Conservation (phyloP, 2,888 invertebrate genomes). For the Ceraclea dissimilis region DNA sequence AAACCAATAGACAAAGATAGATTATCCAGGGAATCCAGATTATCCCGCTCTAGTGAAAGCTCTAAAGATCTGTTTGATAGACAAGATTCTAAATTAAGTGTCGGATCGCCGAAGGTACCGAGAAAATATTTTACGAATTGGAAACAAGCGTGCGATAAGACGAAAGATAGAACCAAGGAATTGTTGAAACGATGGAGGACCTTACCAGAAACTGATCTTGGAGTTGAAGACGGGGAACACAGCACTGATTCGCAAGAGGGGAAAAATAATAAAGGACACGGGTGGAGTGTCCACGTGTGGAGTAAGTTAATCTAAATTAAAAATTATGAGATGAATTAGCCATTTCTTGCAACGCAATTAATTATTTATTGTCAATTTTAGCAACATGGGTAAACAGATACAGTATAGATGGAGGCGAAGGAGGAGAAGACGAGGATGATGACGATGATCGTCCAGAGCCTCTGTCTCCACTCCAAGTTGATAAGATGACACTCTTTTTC, state of each 20-base stretch:
- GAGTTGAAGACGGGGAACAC: constrained; percentile 36
- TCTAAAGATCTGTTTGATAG: constrained; percentile 43
- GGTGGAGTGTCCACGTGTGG: constrained; percentile 75
- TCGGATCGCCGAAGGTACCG: constrained; percentile 53
- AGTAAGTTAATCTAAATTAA: constrained; percentile 45
- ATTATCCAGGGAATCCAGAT: constrained; percentile 9
- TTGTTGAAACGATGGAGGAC: constrained; percentile 64
- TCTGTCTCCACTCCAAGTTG: constrained; percentile 56
- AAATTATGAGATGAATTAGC: too few relatives aligned
- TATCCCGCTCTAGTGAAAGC: constrained; percentile 33
- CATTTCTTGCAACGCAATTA: too few relatives aligned
- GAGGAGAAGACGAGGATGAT: constrained; percentile 48
- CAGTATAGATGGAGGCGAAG: constrained; percentile 55
- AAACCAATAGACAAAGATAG: constrained; percentile 25
- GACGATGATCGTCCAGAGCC: constrained; percentile 46
- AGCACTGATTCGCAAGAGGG: constrained; percentile 34
- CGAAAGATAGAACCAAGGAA: constrained; percentile 66
- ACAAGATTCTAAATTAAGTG: constrained; percentile 39
- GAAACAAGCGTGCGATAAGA: constrained; percentile 68
- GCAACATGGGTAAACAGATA: constrained; percentile 71
- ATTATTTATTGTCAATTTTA: constrained; percentile 29
- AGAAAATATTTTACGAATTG: constrained; percentile 67
- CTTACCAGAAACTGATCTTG: constrained; percentile 49
- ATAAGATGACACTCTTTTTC: constrained; percentile 66
- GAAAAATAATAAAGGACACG: constrained; percentile 42